Percentiles rank a stretch among this genome's conserved stretches.
Conservation (phyloP, 2,888 invertebrate species). For the Cantharis rustica region DNA sequence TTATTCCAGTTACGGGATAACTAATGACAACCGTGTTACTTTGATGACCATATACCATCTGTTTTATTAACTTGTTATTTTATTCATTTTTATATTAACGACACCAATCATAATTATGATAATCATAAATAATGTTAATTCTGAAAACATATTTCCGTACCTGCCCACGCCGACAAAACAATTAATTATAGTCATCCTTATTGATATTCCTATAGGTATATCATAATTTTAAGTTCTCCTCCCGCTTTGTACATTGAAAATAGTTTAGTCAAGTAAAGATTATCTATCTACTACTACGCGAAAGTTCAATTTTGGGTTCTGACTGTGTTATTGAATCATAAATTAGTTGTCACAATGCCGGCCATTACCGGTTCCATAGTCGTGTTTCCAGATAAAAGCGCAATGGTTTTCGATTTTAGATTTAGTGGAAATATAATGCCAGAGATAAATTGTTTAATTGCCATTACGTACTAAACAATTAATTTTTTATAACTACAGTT, state of each 20-base stretch:
- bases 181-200: background rate
- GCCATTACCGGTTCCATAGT: slow-evolving; percentile 47
- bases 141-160: background rate
- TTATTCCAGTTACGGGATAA: slow-evolving; percentile 47
- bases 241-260: background rate
- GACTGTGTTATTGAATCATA: slow-evolving; percentile 52
- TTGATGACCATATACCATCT: slow-evolving; percentile 32
- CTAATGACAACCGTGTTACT: slow-evolving; percentile 48
- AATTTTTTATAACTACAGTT: background rate
- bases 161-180: background rate
- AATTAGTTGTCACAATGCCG: slow-evolving; percentile 51
- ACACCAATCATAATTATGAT: background rate
- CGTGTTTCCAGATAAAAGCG: slow-evolving; percentile 49
- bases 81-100: background rate
- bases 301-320: slow-evolving; percentile 48
- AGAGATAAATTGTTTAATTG: slow-evolving; percentile 40
- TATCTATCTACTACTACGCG: slow-evolving; percentile 51
- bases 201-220: too few species aligned
- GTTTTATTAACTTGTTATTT: slow-evolving; percentile 6
- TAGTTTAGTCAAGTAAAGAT: slow-evolving; percentile 46
- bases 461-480: slow-evolving; percentile 26
- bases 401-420: slow-evolving; percentile 45
- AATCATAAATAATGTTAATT: background rate
- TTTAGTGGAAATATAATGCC: slow-evolving; percentile 32
- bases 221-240: background rate